Conservation (phyloP, 1,140 invertebrate species). For the Drosophila ironensis region DNA sequence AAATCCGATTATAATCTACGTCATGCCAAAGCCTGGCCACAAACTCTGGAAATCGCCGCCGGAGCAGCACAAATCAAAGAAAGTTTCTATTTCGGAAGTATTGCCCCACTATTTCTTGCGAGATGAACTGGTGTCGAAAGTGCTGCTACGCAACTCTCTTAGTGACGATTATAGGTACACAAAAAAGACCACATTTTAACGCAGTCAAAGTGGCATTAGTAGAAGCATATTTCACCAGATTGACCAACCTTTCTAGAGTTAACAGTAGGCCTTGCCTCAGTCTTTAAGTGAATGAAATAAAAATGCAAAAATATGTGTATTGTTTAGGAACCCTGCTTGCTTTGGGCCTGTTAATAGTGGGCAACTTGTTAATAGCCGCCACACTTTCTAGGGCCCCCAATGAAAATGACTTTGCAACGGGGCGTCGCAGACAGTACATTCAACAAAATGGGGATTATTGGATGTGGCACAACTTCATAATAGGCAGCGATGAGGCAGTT, state of each 20-base stretch:
- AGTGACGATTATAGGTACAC: slow-evolving; percentile 9
- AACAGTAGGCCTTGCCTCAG: too few species aligned
- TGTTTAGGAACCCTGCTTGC: too few species aligned
- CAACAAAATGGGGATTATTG: slow-evolving; percentile 35
- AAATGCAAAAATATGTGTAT: too few species aligned
- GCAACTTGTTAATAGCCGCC: too few species aligned
- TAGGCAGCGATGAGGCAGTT: not conserved
- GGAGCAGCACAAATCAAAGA: slow-evolving; percentile 4
- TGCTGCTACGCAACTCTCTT: slow-evolving; percentile 27
- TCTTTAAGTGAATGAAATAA: too few species aligned
- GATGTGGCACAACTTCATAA: slow-evolving; percentile 40
- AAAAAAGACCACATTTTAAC: not conserved
- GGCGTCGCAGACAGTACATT: not conserved
- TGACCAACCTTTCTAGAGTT: too few species aligned
- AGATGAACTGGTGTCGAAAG: slow-evolving; percentile 29
- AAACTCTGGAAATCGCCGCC: slow-evolving; percentile 13
- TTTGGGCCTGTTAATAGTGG: too few species aligned
- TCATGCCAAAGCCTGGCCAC: slow-evolving; percentile 23
- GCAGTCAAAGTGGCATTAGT: too few species aligned
- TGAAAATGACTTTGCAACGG: not conserved
- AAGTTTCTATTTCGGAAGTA: not conserved
- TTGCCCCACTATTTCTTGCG: slow-evolving; percentile 27
- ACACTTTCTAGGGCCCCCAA: too few species aligned
- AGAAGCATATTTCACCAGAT: too few species aligned
- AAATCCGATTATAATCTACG: slow-evolving; percentile 25